Evolutionary conservation across 2,113 vertebrate species (phyloP).

Genomic region (Paradisaea rubra): DNA sequence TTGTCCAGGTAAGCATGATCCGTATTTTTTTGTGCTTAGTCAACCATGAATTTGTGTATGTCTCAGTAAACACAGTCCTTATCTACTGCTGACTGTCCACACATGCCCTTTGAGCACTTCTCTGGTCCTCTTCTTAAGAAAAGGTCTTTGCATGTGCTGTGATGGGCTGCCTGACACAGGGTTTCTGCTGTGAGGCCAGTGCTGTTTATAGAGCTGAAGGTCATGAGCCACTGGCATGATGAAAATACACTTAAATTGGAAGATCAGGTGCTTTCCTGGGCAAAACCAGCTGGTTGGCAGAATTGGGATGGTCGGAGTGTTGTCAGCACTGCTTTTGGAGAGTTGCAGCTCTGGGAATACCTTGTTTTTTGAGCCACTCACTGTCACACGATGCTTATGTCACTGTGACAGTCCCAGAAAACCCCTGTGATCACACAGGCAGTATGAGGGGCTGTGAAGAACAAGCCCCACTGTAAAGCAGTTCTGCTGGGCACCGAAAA

Average conservation of each 20-base stretch:
- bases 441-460: background rate
- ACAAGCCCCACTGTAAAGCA: background rate
- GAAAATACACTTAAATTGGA: background rate
- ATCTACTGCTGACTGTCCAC: background rate
- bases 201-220: background rate
- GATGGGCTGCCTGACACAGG: background rate
- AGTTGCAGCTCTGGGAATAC: background rate
- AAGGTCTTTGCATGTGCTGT: background rate
- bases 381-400: rapidly evolving
- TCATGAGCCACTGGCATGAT: background rate
- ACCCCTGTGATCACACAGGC: rapidly evolving
- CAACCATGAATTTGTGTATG: background rate
- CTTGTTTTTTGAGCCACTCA: rapidly evolving
- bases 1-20: background rate
- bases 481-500: background rate
- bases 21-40: background rate
- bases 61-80: background rate
- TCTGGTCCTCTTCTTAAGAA: background rate
- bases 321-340: background rate
- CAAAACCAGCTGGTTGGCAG: background rate
- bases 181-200: background rate
- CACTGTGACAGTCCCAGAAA: background rate
- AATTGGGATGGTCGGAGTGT: background rate
- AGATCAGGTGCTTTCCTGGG: background rate
- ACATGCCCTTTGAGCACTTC: background rate